A percentile compares a stretch with the other conserved stretches of the same genome.
Conservation (phyloP, 2,888 invertebrate species). For the Oxystoma pomonae region DNA sequence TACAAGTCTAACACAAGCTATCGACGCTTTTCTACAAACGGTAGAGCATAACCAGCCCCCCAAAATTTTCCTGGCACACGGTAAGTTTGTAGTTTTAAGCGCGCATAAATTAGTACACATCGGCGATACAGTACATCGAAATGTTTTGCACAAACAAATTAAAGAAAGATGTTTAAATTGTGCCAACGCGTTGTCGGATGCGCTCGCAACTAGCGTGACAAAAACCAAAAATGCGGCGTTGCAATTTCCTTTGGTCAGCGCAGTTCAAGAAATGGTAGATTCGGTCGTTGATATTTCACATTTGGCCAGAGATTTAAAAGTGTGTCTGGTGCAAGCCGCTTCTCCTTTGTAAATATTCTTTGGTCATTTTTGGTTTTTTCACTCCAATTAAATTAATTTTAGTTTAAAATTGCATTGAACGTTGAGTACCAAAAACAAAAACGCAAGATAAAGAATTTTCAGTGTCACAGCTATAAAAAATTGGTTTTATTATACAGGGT, state of each 20-base stretch:
- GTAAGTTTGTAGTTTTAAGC: conserved; percentile 90
- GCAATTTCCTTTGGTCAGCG: conserved; percentile 85
- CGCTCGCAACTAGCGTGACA: conserved; percentile 75
- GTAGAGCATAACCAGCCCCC: conserved; percentile 93
- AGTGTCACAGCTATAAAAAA: too few species aligned
- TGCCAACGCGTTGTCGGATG: conserved; percentile 77
- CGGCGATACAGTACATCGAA: conserved; percentile 89
- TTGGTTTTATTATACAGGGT: too few species aligned
- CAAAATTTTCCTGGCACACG: conserved; percentile 87
- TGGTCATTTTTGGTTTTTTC: not conserved
- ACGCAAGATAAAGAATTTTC: too few species aligned
- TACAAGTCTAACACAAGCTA: conserved; percentile 79
- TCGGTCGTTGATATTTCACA: conserved; percentile 82
- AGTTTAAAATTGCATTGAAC: too few species aligned
- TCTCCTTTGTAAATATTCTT: conserved; percentile 44
- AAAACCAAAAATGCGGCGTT: conserved; percentile 89
- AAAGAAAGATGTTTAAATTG: conserved; percentile 69
- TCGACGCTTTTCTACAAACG: conserved; percentile 87
- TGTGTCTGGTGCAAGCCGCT: conserved; percentile 68
- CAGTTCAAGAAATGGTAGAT: conserved; percentile 92
- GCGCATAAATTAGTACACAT: conserved; percentile 93
- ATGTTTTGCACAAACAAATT: conserved; percentile 70
- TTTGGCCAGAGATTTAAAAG: conserved; percentile 75
- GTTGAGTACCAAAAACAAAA: too few species aligned
- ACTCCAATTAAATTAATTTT: too few species aligned